Percentiles rank a stretch among this genome's conserved stretches.
Conservation (phyloP, 2,797 vertebrate genomes). For the Arctocebus calabarensis region DNA sequence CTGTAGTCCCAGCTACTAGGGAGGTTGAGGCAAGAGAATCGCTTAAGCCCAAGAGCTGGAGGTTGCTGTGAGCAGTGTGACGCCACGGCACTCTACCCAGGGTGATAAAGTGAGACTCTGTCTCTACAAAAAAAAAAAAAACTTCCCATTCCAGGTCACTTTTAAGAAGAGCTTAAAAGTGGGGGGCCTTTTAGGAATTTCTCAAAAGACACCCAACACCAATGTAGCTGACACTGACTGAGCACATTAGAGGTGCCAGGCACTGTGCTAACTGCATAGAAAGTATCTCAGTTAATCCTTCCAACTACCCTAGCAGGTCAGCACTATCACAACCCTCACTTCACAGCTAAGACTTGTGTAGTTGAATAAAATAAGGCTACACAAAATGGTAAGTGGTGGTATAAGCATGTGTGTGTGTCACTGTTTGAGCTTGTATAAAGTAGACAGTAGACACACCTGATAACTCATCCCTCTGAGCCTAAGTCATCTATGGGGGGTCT, state of each 20-base stretch:
- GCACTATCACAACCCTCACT: not conserved
- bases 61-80: no score
- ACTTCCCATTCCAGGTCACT: not conserved
- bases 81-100: no score
- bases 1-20: no score
- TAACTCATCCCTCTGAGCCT: not conserved
- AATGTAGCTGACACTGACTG: not conserved
- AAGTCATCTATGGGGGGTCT: not conserved
- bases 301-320: not conserved
- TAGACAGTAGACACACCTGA: no score
- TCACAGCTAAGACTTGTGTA: not conserved
- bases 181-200: not conserved
- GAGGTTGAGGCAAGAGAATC: no score
- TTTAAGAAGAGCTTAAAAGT: not conserved
- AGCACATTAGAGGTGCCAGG: not conserved
- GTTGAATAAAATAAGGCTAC: not conserved
- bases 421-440: not conserved
- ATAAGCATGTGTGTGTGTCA: not conserved
- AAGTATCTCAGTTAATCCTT: not conserved
- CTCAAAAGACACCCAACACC: not conserved
- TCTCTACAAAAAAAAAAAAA: not conserved
- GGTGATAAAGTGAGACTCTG: no score
- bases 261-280: not conserved
- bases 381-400: not conserved
- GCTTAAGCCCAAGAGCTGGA: no score